A percentile compares a stretch with the other conserved stretches of the same genome.
phyloP scores from a whole-genome alignment of 2,888 invertebrate species.

The Stratiomys singularior region DNA sequence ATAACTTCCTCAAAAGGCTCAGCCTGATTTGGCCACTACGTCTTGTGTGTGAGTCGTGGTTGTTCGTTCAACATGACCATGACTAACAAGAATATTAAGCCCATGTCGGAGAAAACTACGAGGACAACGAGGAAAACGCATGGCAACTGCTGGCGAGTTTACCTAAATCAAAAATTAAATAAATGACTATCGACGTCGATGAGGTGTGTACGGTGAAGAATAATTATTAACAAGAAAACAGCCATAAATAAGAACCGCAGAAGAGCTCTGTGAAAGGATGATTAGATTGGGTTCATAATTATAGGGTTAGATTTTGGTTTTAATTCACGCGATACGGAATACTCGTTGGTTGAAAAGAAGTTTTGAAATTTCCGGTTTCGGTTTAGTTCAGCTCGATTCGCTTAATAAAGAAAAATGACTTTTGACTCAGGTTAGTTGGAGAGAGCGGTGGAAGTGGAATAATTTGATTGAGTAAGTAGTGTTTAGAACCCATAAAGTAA shows the following conservation, averaged over 20 bases:
- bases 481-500: too few species aligned
- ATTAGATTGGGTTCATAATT: conserved; percentile 35
- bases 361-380: conserved; percentile 27
- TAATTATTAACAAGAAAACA: conserved; percentile 31
- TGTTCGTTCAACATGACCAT: conserved; percentile 17
- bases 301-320: conserved; percentile 34
- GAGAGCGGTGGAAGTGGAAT: not conserved
- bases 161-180: conserved; percentile 40
- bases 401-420: conserved; percentile 32
- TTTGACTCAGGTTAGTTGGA: not conserved
- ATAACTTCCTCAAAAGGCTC: conserved; percentile 39
- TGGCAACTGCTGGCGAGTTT: not conserved
- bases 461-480: not conserved
- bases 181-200: conserved; percentile 28
- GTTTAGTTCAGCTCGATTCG: not conserved
- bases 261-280: conserved; percentile 18
- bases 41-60: not conserved
- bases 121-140: too few species aligned
- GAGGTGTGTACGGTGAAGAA: conserved; percentile 33
- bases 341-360: not conserved
- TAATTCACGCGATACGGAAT: not conserved
- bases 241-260: conserved; percentile 24
- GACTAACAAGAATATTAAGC: conserved; percentile 8
- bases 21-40: too few species aligned
- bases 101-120: not conserved